These are phyloP conservation scores for Deilephila porcellus DNA, from an alignment of 2,888 invertebrate genomes.

Conservation along the genomic window DNA sequence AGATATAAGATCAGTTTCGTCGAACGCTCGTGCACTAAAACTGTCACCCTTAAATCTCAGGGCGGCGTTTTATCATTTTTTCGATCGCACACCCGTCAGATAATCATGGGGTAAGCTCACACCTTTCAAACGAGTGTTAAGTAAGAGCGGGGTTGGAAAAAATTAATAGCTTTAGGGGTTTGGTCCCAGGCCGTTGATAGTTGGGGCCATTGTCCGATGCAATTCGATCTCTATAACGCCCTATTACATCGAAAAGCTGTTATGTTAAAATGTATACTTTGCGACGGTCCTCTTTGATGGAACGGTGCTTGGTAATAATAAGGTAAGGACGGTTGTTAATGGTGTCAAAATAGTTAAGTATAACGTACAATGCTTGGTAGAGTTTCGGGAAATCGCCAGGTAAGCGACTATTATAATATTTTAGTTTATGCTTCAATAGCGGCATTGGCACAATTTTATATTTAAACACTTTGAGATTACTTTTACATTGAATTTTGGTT, in stretches of 20 bases:
- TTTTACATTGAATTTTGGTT: no score
- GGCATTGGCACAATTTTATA: no score
- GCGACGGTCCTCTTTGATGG: conserved; percentile 9
- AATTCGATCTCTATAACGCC: conserved; percentile 41
- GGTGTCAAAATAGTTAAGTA: background rate
- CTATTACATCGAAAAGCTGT: conserved; percentile 27
- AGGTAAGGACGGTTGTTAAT: conserved; percentile 1
- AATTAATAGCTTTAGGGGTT: conserved; percentile 71
- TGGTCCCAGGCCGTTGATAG: conserved; percentile 44
- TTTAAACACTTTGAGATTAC: no score
- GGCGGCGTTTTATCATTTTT: conserved; percentile 65
- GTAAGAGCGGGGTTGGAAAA: conserved; percentile 65
- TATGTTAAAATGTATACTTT: conserved; percentile 28
- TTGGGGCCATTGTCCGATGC: conserved; percentile 33
- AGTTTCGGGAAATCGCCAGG: background rate
- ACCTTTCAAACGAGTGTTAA: conserved; percentile 77
- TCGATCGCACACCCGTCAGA: conserved; percentile 60
- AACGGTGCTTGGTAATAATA: conserved; percentile 10
- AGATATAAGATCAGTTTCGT: conserved; percentile 1
- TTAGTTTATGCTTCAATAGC: background rate
- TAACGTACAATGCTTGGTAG: background rate
- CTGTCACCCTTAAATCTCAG: conserved; percentile 21
- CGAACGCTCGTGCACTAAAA: background rate
- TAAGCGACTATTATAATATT: background rate
- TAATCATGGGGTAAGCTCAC: conserved; percentile 62